Base-by-base conservation (phyloP, 2,797 vertebrate species). In the Sebastes taczanowskii region DNA sequence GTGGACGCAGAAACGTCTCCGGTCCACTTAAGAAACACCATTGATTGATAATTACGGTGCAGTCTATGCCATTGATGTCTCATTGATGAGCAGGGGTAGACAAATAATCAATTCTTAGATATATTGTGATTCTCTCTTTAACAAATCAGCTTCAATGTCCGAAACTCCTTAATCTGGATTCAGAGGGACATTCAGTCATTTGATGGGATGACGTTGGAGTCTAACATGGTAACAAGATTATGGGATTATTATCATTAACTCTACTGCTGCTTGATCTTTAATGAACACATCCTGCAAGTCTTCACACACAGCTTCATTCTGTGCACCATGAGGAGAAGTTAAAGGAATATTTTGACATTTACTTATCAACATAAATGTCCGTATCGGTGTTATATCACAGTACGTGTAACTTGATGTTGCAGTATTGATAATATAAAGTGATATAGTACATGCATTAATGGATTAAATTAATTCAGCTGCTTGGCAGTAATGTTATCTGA, bases 1-100 rank as follows among this genome's bases (percentile, higher is more conserved):
- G 13, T 63, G 6, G 74, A 56, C 27, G 22, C 70, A 30, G 32
- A 49, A 58, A 68, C 16, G 14, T 56, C 22, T 64, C 6, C 25
- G 30, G 67, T 46, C 67, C 46, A 25, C 16, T 63, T 42, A 13
- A 77, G 29, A 52, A 72, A 22, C 20, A 10, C 3, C 11, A 2
- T 11, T 71, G 61, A 89, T 74, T 80, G 27, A 16, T 27, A 25
- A 69, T 66, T 65, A 74, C 20, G 13, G 11, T 32, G n/a, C 42
- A 49, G 65, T 46, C 11, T 18, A 52, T 30, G 18, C 5, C 65
- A 64, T 14, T 58, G 56, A 70, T 34, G 69, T 22, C 42, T 63
- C 18, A 66, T 60, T 65, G 70, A 65, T 83, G 16, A 66, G 65
- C 27, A 61, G 7, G 6, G 2, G 11, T 2, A 13, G 22, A 49